phyloP scores from a whole-genome alignment of 2,113 vertebrate species.

The Festucalex cinctus region DNA sequence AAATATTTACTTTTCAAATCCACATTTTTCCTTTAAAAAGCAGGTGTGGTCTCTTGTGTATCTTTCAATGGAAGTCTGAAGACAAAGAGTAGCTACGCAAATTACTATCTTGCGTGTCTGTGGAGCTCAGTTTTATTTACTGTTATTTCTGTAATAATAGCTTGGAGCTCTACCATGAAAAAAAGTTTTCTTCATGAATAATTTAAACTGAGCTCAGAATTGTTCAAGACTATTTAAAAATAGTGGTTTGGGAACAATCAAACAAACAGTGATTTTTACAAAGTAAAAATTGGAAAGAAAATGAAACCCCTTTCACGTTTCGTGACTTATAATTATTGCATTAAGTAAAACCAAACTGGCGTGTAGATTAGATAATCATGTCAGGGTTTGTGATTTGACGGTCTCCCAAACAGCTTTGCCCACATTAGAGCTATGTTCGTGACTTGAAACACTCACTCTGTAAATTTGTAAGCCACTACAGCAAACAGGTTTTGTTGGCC shows the following conservation, averaged over 20 bases:
- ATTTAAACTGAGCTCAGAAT: not conserved
- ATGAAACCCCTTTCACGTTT: slow-evolving; percentile 12
- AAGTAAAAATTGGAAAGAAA: not conserved
- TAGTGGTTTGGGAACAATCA: slow-evolving; percentile 4
- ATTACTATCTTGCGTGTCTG: slow-evolving; percentile 13
- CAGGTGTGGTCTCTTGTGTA: slow-evolving; percentile 48
- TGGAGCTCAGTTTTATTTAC: slow-evolving; percentile 5
- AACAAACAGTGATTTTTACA: not conserved
- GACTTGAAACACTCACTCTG: slow-evolving; percentile 76
- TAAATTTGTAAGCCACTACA: slow-evolving; percentile 72
- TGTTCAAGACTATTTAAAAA: slow-evolving; percentile 1
- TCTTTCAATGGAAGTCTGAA: slow-evolving; percentile 32
- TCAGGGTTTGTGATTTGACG: slow-evolving; percentile 53
- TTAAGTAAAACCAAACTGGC: slow-evolving; percentile 41
- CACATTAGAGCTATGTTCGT: slow-evolving; percentile 69
- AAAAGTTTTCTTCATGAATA: not conserved
- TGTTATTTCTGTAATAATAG: slow-evolving; percentile 16
- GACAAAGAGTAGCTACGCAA: slow-evolving; percentile 35
- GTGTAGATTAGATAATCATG: slow-evolving; percentile 48
- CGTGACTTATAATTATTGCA: slow-evolving; percentile 58
- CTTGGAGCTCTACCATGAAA: slow-evolving; percentile 4
- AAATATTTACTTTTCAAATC: slow-evolving; percentile 58
- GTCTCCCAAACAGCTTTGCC: slow-evolving; percentile 53
- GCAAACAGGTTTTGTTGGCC: slow-evolving; percentile 73
- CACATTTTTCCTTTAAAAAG: slow-evolving; percentile 39